phyloP scores from a whole-genome alignment of 2,888 invertebrate genomes.

The Sesia bembeciformis region DNA sequence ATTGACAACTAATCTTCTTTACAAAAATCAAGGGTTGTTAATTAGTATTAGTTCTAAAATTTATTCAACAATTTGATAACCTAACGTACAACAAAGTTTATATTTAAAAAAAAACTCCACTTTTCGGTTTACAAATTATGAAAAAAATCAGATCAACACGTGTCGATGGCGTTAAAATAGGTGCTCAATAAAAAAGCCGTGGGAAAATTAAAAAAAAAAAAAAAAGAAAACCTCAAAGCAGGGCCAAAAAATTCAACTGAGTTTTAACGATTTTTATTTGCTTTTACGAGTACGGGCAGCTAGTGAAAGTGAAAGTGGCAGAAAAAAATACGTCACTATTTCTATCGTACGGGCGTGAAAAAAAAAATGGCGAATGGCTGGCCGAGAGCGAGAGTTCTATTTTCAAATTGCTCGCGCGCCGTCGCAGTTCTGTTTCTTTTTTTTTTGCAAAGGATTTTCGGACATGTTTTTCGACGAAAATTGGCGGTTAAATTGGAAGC shows the following conservation, averaged over 20 bases:
- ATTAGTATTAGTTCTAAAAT: no score
- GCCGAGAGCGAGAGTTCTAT: constrained; percentile 63
- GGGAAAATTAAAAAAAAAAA: neutral
- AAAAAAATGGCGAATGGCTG: constrained; percentile 41
- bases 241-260: constrained; percentile 44
- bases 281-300: constrained; percentile 62
- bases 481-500: neutral
- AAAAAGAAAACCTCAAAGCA: neutral
- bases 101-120: neutral
- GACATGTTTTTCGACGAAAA: constrained; percentile 3
- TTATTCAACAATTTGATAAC: no score
- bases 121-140: neutral
- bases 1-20: no score
- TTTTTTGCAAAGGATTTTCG: constrained; percentile 19
- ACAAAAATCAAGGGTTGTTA: no score
- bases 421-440: constrained; percentile 11
- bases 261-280: constrained; percentile 66
- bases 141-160: neutral
- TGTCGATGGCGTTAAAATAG: neutral
- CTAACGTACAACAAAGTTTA: neutral
- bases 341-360: constrained; percentile 57
- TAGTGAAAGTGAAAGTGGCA: constrained; percentile 57
- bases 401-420: constrained; percentile 53
- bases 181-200: neutral
- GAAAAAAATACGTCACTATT: constrained; percentile 67